Base-by-base conservation (phyloP, 2,888 invertebrate genomes). In the Agrochola circellaris region DNA sequence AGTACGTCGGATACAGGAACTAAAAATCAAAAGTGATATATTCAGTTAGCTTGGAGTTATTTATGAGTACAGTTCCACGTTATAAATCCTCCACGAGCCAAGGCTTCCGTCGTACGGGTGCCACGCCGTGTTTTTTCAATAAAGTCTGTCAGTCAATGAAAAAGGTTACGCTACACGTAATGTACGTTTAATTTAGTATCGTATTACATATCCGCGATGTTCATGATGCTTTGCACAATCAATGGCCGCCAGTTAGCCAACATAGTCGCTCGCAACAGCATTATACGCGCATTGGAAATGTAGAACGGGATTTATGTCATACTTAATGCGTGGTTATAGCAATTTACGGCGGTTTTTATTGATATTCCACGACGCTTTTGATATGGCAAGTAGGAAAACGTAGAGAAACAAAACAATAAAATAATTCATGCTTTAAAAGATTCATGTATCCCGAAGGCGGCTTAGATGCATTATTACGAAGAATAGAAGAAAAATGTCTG, bases 261-360 rank as follows among this genome's bases (percentile, higher is more conserved):
- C 78, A 77, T 64, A 60, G 54, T 34, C 67, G 79, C 66, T 79
- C 81, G 86, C 87, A 86, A 82, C 78, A 84, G 72, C 60, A 51
- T 78, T 78, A 82, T 77, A 84, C 76, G 75, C 74, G 81, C 82
- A 77, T 82, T 83, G 81, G 78, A 87, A 85, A 88, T 88, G 81
- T 89, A 72, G 89, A 88, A 86, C 89, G 81, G 85, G 86, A 89
- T 89, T 90, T 87, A 89, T 90, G 88, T 89, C 79, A 79, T 70
- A 72, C 71, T 58, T 82, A 84, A 82, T 81, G 75, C 54, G 70
- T 75, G 73, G 66, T 67, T 87, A 80, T 62, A 81, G 77, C 78
- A 81, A 78, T 84, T 87, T 77, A 82, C 75, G 70, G 48, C 38
- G 65, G 58, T 82, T 87, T 38, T 83, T 87, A 81, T 87, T 83